Conservation (phyloP, 2,113 vertebrate genomes). For the Hemiscyllium ocellatum region DNA sequence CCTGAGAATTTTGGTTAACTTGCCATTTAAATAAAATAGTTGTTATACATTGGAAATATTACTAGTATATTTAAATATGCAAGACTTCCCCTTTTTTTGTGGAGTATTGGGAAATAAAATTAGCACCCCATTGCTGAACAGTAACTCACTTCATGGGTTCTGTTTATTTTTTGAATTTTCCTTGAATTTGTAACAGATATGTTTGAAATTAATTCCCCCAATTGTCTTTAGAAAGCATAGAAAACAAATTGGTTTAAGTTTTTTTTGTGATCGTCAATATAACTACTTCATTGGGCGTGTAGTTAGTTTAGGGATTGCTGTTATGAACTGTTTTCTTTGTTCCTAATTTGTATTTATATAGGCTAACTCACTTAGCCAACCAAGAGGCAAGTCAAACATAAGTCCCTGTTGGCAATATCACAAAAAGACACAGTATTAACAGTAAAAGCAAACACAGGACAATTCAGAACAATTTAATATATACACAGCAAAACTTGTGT, state of each 20-base stretch:
- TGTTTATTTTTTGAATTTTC: neutral
- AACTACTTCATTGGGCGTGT: neutral
- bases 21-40: neutral
- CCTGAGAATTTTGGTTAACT: neutral
- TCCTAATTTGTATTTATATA: neutral
- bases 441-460: constrained; percentile 4
- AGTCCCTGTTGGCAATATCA: neutral
- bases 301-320: neutral
- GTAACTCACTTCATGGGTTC: neutral
- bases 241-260: neutral
- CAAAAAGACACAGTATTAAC: constrained; percentile 29
- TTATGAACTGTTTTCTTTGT: constrained; percentile 12
- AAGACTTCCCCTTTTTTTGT: neutral
- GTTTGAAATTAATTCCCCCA: constrained; percentile 12
- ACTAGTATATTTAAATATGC: neutral
- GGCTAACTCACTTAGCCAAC: neutral
- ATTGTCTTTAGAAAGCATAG: neutral
- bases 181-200: neutral
- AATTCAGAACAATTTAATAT: constrained; percentile 14
- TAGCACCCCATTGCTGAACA: neutral
- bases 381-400: neutral
- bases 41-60: neutral
- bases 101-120: neutral
- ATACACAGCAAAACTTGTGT: neutral
- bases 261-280: neutral